Evolutionary conservation across 2,888 invertebrate genomes (phyloP).

Genomic region (Eueremaeus valkanovi): DNA sequence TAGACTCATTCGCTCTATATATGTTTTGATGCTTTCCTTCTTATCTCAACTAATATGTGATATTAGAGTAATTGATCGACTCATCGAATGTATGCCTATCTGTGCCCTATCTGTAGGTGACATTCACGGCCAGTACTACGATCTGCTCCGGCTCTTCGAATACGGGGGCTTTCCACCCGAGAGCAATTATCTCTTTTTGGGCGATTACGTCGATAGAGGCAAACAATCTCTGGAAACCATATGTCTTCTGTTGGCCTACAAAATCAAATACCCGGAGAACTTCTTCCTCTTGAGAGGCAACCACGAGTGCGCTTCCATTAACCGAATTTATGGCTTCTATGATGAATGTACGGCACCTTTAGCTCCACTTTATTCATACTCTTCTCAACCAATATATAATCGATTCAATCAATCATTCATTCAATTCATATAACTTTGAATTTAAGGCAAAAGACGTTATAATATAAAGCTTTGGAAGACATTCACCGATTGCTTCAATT

Average conservation of each 20-base stretch:
- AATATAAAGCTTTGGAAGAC: no score
- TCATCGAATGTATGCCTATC: no score
- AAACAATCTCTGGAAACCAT: slow-evolving; percentile 60
- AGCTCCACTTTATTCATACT: slow-evolving; percentile 60
- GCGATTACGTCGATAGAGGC: slow-evolving; percentile 73
- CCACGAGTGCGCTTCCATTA: slow-evolving; percentile 69
- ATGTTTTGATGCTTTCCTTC: no score
- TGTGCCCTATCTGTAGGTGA: no score
- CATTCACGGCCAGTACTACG: slow-evolving; percentile 68
- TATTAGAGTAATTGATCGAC: no score
- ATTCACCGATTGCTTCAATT: slow-evolving; percentile 67
- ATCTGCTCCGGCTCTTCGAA: slow-evolving; percentile 66
- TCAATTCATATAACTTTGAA: no score
- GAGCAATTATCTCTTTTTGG: slow-evolving; percentile 65
- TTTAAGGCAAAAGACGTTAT: no score
- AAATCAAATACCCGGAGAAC: slow-evolving; percentile 63
- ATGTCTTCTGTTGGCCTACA: slow-evolving; percentile 64
- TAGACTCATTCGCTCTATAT: no score
- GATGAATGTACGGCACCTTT: slow-evolving; percentile 70
- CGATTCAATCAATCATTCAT: no score
- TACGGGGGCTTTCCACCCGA: slow-evolving; percentile 64
- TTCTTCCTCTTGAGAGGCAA: slow-evolving; percentile 66
- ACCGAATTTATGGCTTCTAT: slow-evolving; percentile 68
- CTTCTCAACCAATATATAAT: no score
- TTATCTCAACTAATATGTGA: no score